A percentile compares a stretch with the other conserved stretches of the same genome.
Evolutionary conservation across 2,888 invertebrate species (phyloP).

Genomic region (Cataglyphis livida): DNA sequence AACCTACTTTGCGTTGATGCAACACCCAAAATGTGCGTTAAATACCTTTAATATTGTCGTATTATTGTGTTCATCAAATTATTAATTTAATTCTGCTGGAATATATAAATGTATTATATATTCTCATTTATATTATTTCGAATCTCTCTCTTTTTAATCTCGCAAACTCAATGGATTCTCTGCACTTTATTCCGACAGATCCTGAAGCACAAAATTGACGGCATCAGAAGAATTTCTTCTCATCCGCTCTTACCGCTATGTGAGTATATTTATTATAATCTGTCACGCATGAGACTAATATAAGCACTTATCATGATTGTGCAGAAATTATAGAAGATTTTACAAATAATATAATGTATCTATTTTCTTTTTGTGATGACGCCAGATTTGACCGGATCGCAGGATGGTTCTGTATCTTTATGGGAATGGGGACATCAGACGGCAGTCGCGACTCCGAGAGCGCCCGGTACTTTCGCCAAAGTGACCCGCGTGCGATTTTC

Average conservation of each 20-base stretch:
- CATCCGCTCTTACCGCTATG: slow-evolving; percentile 98
- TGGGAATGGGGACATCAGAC: slow-evolving; percentile 99
- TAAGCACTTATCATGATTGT: not conserved
- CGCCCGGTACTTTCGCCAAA: slow-evolving; percentile 97
- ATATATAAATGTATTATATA: slow-evolving; percentile 40
- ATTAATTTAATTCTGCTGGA: slow-evolving; percentile 41
- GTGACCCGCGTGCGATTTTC: slow-evolving; percentile 98
- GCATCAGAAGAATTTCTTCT: slow-evolving; percentile 97
- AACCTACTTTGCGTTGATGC: slow-evolving; percentile 32
- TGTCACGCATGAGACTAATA: not conserved
- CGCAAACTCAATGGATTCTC: slow-evolving; percentile 8
- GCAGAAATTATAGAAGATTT: not conserved
- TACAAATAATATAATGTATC: slow-evolving; percentile 23
- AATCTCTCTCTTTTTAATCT: slow-evolving; percentile 56
- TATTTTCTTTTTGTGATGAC: slow-evolving; percentile 17
- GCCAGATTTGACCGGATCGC: slow-evolving; percentile 96
- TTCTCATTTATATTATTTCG: slow-evolving; percentile 45
- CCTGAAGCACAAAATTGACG: slow-evolving; percentile 96
- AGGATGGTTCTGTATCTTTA: slow-evolving; percentile 97
- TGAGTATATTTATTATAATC: slow-evolving; percentile 89
- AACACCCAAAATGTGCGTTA: slow-evolving; percentile 29
- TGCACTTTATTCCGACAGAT: slow-evolving; percentile 89
- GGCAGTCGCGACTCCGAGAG: slow-evolving; percentile 95
- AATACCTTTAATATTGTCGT: slow-evolving; percentile 21
- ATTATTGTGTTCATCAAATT: slow-evolving; percentile 33